Evolutionary conservation across 1,140 invertebrate genomes (phyloP), one percentile per base, ranked within the genome.

Genomic region (Aphelenchoides besseyi): DNA sequence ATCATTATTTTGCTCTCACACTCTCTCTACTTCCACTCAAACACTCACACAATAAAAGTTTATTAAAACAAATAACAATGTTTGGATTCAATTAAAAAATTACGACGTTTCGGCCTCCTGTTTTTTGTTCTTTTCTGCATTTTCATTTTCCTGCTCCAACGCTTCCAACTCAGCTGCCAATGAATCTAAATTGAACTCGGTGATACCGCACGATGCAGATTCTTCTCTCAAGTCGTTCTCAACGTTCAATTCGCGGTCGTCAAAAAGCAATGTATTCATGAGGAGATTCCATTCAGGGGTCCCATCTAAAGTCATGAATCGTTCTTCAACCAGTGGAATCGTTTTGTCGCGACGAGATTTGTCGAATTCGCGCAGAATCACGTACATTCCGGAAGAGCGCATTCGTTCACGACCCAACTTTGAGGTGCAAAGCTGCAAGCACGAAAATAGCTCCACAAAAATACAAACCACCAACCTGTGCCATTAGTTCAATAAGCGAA

Each of bases 261-360:
- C 63, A 53, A 66, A 66, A 1, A 66, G 63, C n/a, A 66, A 33
- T 33, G 63, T 66, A 30, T 66, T 29, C 63, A 66, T 66, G 12
- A 66, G 36, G 1, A 66, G 63, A 53, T 66, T 66, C 63, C 63
- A 66, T 53, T 66, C 63, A 53, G 63, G 63, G 12, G 63, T 66
- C 2, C 63, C 63, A 16, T 66, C 63, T 30, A 66, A 53, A 23
- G 63, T n/a, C 63, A 66, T 36, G 63, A 66, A 66, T 23, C 30
- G 16, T 16, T 32, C 63, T n/a, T 66, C 63, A 16, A 66, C 63
- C 23, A 36, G n/a, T 59, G 12, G 55, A 2, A n/a, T 29, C 12
- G 12, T 18, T 2, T 23, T 53, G 5, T 18, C 55, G 16, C 63
- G 30, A n/a, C 30, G 16, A 53, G 63, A 29, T 66, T 66, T 66